These are phyloP conservation scores for Cheiracanthium punctorium DNA, from an alignment of 2,888 invertebrate genomes.

Conservation along the genomic window DNA sequence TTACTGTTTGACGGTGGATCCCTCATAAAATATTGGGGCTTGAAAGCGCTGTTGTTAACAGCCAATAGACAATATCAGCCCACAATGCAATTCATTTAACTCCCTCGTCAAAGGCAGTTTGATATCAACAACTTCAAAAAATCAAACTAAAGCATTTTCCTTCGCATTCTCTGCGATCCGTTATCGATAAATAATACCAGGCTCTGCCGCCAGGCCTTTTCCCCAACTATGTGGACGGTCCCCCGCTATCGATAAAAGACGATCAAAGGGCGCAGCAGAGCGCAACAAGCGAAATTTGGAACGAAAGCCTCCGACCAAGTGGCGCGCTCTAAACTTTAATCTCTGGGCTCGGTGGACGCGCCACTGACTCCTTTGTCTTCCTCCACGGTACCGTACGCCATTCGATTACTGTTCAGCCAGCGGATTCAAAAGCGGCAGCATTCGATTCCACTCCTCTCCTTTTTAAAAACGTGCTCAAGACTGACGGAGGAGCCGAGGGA, in stretches of 20 bases:
- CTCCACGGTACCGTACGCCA: background rate
- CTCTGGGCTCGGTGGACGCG: conserved; percentile 23
- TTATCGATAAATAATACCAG: too few species aligned
- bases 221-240: background rate
- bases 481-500: background rate
- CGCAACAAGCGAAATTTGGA: conserved; percentile 27
- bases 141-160: too few species aligned
- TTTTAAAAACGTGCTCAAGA: too few species aligned
- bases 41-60: too few species aligned
- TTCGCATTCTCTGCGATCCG: too few species aligned
- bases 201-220: too few species aligned
- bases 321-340: conserved; percentile 24
- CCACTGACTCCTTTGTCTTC: conserved; percentile 26
- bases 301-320: conserved; percentile 27
- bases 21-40: too few species aligned
- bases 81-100: too few species aligned
- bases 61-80: too few species aligned
- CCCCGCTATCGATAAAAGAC: conserved; percentile 14
- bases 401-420: conserved; percentile 26
- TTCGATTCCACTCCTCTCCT: conserved; percentile 14
- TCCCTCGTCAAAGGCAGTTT: too few species aligned
- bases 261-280: conserved; percentile 24
- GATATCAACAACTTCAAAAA: too few species aligned
- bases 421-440: conserved; percentile 21
- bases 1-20: too few species aligned